Base-by-base conservation (phyloP, 2,888 invertebrate species). In the Eupithecia subfuscata region DNA sequence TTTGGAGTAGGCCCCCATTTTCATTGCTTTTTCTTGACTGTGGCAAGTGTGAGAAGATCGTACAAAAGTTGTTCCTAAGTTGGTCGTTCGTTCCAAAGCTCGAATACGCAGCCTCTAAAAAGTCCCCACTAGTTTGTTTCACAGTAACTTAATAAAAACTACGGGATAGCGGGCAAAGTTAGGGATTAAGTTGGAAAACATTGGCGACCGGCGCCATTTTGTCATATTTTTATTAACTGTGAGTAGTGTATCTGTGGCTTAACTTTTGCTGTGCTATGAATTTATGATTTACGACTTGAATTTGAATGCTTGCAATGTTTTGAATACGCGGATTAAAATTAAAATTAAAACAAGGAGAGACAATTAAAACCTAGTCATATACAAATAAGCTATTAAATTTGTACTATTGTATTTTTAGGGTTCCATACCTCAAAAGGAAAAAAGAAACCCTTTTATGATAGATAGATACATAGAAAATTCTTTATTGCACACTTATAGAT, bases 111-210 rank as follows among this genome's bases (percentile, higher is more conserved):
- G 43, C 16, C 68, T 40, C 11, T 43, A 40, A 22, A 92, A 92
- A 93, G 91, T 92, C 89, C 87, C 83, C 76, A 84, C 89, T 88
- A 90, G 91, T 92, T 92, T 91, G 91, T 92, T 91, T 92, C 89
- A 90, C 86, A 85, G 90, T 92, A 93, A 93, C 92, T 92, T 90
- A 89, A 90, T 91, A 91, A 88, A 91, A 90, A 91, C 90, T 90
- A 85, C 82, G 82, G 82, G 79, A 82, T 82, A 79, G 80, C 84
- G 84, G 79, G 73, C 82, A 80, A 87, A 91, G 88, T 91, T 90
- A 84, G 82, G 88, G 86, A 90, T 91, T 88, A 91, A 91, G 85
- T 92, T 84, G 75, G 83, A 84, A 88, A 89, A 89, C 89, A 88
- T 86, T 84, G 86, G 82, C 69, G 69, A 71, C 74, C 80, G 76